phyloP scores from a whole-genome alignment of 2,888 invertebrate species.

The Cryptus armator region DNA sequence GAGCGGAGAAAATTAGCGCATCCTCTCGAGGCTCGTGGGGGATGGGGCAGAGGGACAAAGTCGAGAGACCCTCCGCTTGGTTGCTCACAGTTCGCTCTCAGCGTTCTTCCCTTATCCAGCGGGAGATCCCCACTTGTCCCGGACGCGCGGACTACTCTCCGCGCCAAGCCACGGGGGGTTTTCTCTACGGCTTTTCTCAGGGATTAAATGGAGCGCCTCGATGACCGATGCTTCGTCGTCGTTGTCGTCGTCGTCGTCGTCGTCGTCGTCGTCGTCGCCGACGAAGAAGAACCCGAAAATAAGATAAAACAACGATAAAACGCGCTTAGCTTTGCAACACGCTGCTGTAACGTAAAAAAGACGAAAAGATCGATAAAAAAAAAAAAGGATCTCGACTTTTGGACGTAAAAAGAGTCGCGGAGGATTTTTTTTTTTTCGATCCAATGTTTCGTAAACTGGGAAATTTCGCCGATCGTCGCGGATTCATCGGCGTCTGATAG shows the following conservation, averaged over 20 bases:
- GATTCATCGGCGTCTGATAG: not conserved
- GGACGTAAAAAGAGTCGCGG: not conserved
- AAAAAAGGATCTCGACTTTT: constrained; percentile 6
- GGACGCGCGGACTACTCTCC: constrained; percentile 49
- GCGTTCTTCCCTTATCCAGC: constrained; percentile 77
- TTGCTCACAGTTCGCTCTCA: constrained; percentile 29
- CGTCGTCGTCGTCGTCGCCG: too few relatives aligned
- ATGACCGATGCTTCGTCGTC: constrained; percentile 82
- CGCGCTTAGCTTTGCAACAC: constrained; percentile 70
- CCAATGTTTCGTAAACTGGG: not conserved
- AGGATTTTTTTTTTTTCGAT: not conserved
- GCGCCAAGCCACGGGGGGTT: constrained; percentile 53
- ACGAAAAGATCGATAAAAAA: not conserved
- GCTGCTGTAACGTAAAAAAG: not conserved
- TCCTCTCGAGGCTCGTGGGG: constrained; percentile 72
- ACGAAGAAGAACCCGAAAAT: constrained; percentile 76
- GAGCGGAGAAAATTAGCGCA: constrained; percentile 81
- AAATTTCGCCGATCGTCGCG: not conserved
- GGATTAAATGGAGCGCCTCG: constrained; percentile 85
- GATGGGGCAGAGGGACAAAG: constrained; percentile 50
- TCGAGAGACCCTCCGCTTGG: constrained; percentile 57
- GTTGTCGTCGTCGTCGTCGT: constrained; percentile 51
- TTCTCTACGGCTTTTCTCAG: constrained; percentile 77
- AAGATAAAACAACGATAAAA: constrained; percentile 84
- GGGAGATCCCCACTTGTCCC: constrained; percentile 79